Evolutionary conservation across 2,888 invertebrate genomes (phyloP).

Genomic region (Acleris emargana): DNA sequence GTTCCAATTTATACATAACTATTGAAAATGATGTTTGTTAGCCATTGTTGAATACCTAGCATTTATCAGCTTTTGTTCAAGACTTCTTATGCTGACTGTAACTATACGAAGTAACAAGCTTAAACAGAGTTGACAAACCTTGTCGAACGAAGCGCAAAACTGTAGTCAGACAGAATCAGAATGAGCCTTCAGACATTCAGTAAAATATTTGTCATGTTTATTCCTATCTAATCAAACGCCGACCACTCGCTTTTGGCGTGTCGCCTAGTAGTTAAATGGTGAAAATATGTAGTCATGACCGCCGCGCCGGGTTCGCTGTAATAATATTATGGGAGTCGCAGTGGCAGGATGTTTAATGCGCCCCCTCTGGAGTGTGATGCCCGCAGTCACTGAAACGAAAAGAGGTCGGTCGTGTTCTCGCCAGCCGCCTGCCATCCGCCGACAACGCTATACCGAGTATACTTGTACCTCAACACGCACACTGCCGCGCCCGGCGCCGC

Average conservation of each 20-base stretch:
- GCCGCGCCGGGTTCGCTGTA: slow-evolving; percentile 24
- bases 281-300: slow-evolving; percentile 21
- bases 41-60: neutral
- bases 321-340: slow-evolving; percentile 33
- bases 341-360: slow-evolving; percentile 41
- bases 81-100: neutral
- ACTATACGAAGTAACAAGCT: neutral
- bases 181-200: neutral
- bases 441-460: slow-evolving; percentile 63
- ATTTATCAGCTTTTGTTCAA: neutral
- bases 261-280: slow-evolving; percentile 20
- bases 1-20: too few relatives aligned
- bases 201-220: neutral
- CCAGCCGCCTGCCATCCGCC: slow-evolving; percentile 48
- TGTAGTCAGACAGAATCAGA: too few relatives aligned
- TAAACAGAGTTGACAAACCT: too few relatives aligned
- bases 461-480: slow-evolving; percentile 46
- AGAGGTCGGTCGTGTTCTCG: slow-evolving; percentile 74
- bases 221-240: slow-evolving; percentile 12
- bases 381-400: slow-evolving; percentile 74
- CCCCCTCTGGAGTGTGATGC: slow-evolving; percentile 52
- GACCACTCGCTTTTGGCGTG: slow-evolving; percentile 21
- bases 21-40: slow-evolving; percentile 1
- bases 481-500: slow-evolving; percentile 30
- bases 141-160: too few relatives aligned